These are phyloP conservation scores for Tortrix viridana DNA, from an alignment of 2,888 invertebrate genomes.

Conservation along the genomic window DNA sequence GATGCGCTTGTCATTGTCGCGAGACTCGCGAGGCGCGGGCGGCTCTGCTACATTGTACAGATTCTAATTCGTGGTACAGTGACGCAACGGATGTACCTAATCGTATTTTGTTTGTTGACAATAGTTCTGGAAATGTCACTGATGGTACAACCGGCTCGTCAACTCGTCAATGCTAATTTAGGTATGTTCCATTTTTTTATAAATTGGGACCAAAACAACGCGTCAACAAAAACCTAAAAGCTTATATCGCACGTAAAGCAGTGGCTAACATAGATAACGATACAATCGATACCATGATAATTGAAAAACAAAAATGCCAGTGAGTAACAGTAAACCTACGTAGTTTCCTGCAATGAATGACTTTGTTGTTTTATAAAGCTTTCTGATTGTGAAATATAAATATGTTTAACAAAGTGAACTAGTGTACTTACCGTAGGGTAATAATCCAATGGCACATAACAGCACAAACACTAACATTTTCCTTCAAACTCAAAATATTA, in stretches of 20 bases:
- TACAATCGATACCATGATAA: too few relatives aligned
- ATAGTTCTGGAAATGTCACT: slow-evolving; percentile 19
- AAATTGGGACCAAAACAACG: too few relatives aligned
- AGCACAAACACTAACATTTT: slow-evolving; percentile 62
- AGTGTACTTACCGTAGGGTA: slow-evolving; percentile 63
- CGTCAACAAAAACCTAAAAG: too few relatives aligned
- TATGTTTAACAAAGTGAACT: slow-evolving; percentile 38
- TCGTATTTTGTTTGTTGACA: slow-evolving; percentile 30
- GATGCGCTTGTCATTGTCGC: slow-evolving; percentile 64
- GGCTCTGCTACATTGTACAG: slow-evolving; percentile 52
- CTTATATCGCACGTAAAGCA: too few relatives aligned
- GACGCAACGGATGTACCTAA: slow-evolving; percentile 37
- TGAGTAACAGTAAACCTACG: too few relatives aligned
- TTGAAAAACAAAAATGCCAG: too few relatives aligned
- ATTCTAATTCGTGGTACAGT: slow-evolving; percentile 62
- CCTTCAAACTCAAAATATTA: slow-evolving; percentile 27
- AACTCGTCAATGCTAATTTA: background rate
- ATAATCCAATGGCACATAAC: slow-evolving; percentile 54
- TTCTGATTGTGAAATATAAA: too few relatives aligned
- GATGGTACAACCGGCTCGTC: background rate
- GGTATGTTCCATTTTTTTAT: too few relatives aligned
- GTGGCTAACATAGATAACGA: too few relatives aligned
- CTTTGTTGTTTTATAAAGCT: too few relatives aligned
- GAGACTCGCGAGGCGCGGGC: slow-evolving; percentile 56
- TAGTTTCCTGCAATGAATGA: too few relatives aligned